A percentile compares a stretch with the other conserved stretches of the same genome.
phyloP scores from a whole-genome alignment of 2,888 invertebrate genomes.

The Apodemia hepburni region DNA sequence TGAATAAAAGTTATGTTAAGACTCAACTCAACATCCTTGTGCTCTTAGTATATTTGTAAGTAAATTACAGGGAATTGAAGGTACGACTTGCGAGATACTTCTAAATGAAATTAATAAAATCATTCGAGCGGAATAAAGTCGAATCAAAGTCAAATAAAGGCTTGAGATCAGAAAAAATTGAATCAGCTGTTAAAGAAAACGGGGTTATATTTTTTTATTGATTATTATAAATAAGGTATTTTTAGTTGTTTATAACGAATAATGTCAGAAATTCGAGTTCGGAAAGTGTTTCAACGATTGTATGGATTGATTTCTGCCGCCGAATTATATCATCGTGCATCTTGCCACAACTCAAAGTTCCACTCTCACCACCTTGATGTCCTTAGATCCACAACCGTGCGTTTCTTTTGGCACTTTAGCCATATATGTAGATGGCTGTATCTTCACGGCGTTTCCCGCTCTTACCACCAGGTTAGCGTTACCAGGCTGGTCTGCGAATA shows the following conservation, averaged over 20 bases:
- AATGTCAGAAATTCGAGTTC: no score
- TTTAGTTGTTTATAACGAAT: no score
- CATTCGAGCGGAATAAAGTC: neutral
- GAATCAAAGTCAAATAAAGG: neutral
- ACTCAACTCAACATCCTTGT: neutral
- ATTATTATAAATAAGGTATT: no score
- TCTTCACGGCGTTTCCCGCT: conserved; percentile 42
- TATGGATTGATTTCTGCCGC: no score
- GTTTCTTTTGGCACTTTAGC: no score
- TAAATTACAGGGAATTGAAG: neutral
- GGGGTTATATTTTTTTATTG: no score
- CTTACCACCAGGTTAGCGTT: conserved; percentile 44
- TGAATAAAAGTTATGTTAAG: neutral
- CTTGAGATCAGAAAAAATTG: neutral
- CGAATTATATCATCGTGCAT: no score
- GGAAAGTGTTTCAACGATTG: no score
- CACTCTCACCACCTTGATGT: no score
- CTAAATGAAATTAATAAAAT: neutral
- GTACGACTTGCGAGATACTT: neutral
- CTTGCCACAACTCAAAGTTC: no score
- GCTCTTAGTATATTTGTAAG: neutral
- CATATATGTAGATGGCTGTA: conserved; percentile 34
- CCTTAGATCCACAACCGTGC: no score
- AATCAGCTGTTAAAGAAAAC: neutral
- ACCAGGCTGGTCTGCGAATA: conserved; percentile 54